These are phyloP conservation scores for Masticophis lateralis DNA, from an alignment of 2,797 vertebrate species.

Conservation along the genomic window DNA sequence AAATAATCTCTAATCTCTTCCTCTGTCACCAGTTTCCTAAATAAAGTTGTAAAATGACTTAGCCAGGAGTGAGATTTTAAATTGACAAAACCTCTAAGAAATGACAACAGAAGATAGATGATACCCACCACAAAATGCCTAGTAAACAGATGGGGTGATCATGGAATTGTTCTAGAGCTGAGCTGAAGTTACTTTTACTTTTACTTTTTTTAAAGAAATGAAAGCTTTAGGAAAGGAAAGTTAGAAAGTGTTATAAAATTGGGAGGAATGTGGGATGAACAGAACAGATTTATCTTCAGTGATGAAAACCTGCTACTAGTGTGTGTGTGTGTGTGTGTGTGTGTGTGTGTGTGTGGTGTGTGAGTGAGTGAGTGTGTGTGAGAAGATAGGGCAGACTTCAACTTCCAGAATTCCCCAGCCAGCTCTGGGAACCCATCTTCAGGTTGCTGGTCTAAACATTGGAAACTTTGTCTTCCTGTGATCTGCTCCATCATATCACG, in stretches of 20 bases:
- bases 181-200: background rate
- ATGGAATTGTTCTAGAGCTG: background rate
- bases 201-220: background rate
- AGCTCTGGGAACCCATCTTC: background rate
- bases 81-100: background rate
- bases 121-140: background rate
- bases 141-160: background rate
- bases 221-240: no score
- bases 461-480: background rate
- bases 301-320: background rate
- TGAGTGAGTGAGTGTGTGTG: no score
- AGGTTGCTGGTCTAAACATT: background rate
- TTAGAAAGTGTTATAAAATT: background rate
- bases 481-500: background rate
- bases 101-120: background rate
- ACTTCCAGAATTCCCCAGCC: background rate
- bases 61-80: background rate
- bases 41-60: background rate
- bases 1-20: background rate
- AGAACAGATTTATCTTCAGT: background rate
- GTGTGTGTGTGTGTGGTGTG: no score
- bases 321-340: no score
- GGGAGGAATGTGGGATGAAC: background rate
- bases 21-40: background rate
- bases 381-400: background rate